Base-by-base conservation (phyloP, 2,888 invertebrate species). In the Eupithecia inturbata region DNA sequence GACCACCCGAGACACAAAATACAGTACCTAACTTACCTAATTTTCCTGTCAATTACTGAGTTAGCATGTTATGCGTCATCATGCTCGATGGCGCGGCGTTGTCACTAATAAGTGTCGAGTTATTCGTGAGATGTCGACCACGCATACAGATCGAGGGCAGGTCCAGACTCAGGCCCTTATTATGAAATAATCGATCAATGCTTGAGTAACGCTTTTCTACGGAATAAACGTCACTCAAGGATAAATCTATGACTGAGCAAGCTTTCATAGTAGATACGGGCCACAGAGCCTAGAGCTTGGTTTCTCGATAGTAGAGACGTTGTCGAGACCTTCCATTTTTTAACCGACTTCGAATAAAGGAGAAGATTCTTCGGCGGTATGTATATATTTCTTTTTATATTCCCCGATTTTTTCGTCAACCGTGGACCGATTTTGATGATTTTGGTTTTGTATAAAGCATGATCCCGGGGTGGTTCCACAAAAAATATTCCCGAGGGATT, bases 91-190 rank as follows among this genome's bases (percentile, higher is more conserved):
- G 83, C 78, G 82, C 77, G 80, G 82, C 81, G 82, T 82, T 82
- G 83, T 84, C 79, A 75, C 79, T 81, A 82, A 83, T 86, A 82
- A 82, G 82, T 83, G 83, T 82, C 82, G 80, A 83, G 82, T 80
- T 83, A 83, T 82, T 82, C 79, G 81, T 82, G 79, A 81, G 82
- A 85, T 82, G 84, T 84, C 84, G 80, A 78, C 80, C 79, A 81
- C 81, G 85, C 86, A 85, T 85, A 86, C 85, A 82, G 84, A 86
- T 84, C 80, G 79, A 76, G 67, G 69, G 53, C 77, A 79, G 80
- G 49, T 80, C 78, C 76, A 79, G 81, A 77, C 74, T 83, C 62
- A 74, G 67, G 36, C 7, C 36, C 36, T 0, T 31, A 31, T 36
- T 36, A 36, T 36, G 36, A 36, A 36, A n/a, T n/a, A n/a, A n/a